These are phyloP conservation scores for Pardosa pseudoannulata DNA, from an alignment of 2,888 invertebrate genomes.

Conservation along the genomic window DNA sequence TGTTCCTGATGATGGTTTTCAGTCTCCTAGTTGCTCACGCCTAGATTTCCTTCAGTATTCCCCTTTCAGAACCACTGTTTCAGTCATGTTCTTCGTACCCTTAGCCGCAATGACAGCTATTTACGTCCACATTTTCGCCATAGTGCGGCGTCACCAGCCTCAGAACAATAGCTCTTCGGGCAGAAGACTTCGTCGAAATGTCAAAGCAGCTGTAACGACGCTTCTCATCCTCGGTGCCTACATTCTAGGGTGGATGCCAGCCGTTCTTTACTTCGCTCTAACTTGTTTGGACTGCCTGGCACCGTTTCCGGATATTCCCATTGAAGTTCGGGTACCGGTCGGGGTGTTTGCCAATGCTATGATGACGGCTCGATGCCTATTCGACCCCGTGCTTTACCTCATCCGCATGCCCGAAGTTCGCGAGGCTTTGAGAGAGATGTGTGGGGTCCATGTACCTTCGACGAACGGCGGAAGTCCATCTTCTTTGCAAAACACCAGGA, in stretches of 20 bases:
- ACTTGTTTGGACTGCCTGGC: slow-evolving; percentile 80
- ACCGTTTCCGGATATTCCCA: slow-evolving; percentile 73
- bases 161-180: slow-evolving; percentile 26
- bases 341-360: slow-evolving; percentile 79
- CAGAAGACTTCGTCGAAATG: slow-evolving; percentile 76
- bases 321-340: slow-evolving; percentile 60
- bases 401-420: slow-evolving; percentile 83
- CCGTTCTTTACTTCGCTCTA: slow-evolving; percentile 80
- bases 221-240: slow-evolving; percentile 81
- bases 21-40: slow-evolving; percentile 69
- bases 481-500: background rate
- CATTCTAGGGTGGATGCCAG: slow-evolving; percentile 82
- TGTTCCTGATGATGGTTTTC: slow-evolving; percentile 78
- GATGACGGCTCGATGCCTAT: slow-evolving; percentile 82
- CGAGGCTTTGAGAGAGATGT: background rate
- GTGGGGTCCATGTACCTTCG: background rate
- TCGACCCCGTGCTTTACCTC: slow-evolving; percentile 84
- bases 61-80: slow-evolving; percentile 80
- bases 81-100: slow-evolving; percentile 81
- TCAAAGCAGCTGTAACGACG: slow-evolving; percentile 82
- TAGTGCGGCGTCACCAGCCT: slow-evolving; percentile 80
- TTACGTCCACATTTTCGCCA: slow-evolving; percentile 82
- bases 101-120: slow-evolving; percentile 81
- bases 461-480: background rate
- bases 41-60: slow-evolving; percentile 77